Evolutionary conservation across 2,113 vertebrate genomes (phyloP).

Genomic region (Lucifuga dentata): DNA sequence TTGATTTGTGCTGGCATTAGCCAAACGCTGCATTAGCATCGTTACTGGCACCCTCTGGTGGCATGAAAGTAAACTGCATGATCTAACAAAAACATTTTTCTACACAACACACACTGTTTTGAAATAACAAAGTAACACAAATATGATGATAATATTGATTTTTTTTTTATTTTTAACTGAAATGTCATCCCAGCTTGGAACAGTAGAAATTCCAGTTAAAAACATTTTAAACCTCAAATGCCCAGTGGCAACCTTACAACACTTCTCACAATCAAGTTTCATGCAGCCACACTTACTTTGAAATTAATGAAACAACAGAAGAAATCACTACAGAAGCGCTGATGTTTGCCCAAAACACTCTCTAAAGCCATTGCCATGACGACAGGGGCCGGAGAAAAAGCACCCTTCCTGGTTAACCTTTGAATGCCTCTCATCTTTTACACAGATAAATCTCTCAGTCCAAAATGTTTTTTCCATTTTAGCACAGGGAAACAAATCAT

Average conservation of each 20-base stretch:
- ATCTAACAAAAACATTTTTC: too few species aligned
- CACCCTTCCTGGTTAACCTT: conserved; percentile 8
- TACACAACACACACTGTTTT: too few species aligned
- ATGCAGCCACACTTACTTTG: conserved; percentile 22
- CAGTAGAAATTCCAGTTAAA: not conserved
- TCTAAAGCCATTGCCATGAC: conserved; percentile 36
- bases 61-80: too few species aligned
- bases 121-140: too few species aligned
- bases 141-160: too few species aligned
- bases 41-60: too few species aligned
- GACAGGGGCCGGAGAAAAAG: conserved; percentile 2
- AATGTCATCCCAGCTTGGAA: too few species aligned
- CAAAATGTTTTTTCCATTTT: conserved; percentile 13
- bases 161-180: too few species aligned
- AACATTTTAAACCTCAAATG: not conserved
- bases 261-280: too few species aligned
- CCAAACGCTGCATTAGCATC: too few species aligned
- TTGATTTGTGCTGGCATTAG: too few species aligned
- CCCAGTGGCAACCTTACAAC: not conserved
- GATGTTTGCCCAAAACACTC: conserved; percentile 22
- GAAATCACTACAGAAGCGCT: conserved; percentile 7
- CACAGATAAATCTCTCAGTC: conserved; percentile 18
- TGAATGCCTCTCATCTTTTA: conserved; percentile 12
- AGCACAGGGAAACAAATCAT: conserved; percentile 58
- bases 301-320: conserved; percentile 37